Percentiles rank a stretch among this genome's conserved stretches.
Conservation (phyloP, 2,888 invertebrate genomes). For the Plemyria rubiginata region DNA sequence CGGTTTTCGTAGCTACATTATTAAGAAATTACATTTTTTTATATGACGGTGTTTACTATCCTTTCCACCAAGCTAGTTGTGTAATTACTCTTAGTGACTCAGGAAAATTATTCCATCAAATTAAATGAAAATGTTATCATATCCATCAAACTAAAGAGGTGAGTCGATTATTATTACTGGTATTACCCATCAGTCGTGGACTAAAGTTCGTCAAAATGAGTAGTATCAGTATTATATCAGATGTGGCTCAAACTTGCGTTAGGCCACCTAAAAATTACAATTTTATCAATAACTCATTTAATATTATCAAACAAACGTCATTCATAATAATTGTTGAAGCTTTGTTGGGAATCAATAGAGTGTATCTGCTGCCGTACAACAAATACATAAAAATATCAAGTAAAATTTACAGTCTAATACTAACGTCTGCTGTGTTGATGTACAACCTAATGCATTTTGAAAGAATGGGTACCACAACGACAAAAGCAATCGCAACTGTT, state of each 20-base stretch:
- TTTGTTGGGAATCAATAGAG: conserved; percentile 54
- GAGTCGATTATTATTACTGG: background rate
- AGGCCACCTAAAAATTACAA: conserved; percentile 20
- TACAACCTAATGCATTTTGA: conserved; percentile 8
- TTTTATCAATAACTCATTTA: conserved; percentile 25
- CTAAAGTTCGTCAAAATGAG: background rate
- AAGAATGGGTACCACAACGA: background rate
- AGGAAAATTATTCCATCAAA: background rate
- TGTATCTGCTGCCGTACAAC: conserved; percentile 50
- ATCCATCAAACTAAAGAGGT: background rate
- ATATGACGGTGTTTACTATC: too few relatives aligned
- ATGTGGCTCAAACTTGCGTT: conserved; percentile 39
- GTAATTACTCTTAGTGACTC: background rate
- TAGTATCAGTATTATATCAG: conserved; percentile 43
- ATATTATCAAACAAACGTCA: conserved; percentile 46
- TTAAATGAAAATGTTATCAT: background rate
- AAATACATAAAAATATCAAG: conserved; percentile 37
- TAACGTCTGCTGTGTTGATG: conserved; percentile 6
- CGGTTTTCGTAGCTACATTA: too few relatives aligned
- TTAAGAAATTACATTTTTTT: too few relatives aligned
- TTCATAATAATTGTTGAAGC: conserved; percentile 45
- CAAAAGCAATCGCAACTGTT: background rate
- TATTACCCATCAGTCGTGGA: background rate
- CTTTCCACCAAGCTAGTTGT: background rate
- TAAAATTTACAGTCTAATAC: conserved; percentile 24